Conservation (phyloP, 2,888 invertebrate species). For the Gisinianus flammeolus region DNA sequence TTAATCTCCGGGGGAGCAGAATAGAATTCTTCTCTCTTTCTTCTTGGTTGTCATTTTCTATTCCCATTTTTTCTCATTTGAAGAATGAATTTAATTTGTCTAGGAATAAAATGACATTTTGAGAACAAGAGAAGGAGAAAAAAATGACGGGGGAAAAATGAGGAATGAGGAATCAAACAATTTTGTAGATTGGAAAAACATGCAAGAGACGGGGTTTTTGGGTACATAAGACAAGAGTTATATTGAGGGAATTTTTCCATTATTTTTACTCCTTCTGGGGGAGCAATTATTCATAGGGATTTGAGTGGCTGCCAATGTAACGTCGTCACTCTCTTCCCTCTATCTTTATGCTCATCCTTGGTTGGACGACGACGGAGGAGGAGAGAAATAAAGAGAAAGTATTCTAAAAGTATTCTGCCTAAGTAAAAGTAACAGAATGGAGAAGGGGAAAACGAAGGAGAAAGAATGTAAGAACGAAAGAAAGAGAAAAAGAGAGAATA, state of each 20-base stretch:
- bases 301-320: slow-evolving; percentile 24
- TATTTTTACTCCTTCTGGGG: background rate
- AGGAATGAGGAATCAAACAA: background rate
- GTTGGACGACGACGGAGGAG: no score
- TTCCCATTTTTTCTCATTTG: background rate
- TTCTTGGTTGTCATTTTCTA: no score
- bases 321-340: slow-evolving; percentile 6
- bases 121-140: background rate
- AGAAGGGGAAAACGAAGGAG: background rate
- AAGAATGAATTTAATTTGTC: background rate
- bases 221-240: slow-evolving; percentile 1
- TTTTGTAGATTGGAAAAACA: slow-evolving; percentile 11
- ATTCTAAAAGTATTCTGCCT: background rate
- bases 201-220: background rate
- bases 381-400: background rate
- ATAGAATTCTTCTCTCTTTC: no score
- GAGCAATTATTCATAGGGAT: slow-evolving; percentile 28
- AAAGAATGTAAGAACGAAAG: no score
- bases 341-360: no score
- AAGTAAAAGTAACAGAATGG: background rate
- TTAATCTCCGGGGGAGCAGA: no score
- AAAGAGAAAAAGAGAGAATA: background rate
- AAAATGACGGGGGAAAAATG: background rate
- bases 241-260: background rate
- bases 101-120: background rate